Percentiles rank a stretch among this genome's conserved stretches.
These are phyloP conservation scores for Sinelater perroti DNA, from an alignment of 2,888 invertebrate genomes.

Conservation along the genomic window DNA sequence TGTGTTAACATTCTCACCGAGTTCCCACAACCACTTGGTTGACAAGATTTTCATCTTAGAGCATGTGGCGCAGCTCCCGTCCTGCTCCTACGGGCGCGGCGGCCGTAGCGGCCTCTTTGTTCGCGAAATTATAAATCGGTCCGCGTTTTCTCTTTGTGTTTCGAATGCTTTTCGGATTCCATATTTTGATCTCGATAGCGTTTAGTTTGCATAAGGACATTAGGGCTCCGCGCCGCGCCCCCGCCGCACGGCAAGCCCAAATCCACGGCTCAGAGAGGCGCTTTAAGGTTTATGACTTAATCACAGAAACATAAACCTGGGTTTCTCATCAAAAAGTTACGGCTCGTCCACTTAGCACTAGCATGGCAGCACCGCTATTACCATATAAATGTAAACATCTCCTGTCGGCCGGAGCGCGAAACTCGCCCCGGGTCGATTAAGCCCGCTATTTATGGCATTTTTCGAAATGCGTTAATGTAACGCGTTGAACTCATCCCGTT, in stretches of 20 bases:
- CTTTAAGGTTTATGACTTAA: conserved; percentile 32
- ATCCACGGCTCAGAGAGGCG: conserved; percentile 1
- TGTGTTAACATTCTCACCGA: conserved; percentile 59
- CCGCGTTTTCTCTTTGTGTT: conserved; percentile 37
- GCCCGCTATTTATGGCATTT: conserved; percentile 20
- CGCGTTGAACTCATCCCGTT: conserved; percentile 21
- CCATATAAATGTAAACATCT: conserved; percentile 42
- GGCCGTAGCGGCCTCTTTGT: conserved; percentile 33
- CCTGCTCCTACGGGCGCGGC: conserved; percentile 31
- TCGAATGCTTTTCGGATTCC: conserved; percentile 36
- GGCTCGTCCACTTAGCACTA: conserved; percentile 28
- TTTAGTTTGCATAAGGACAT: conserved; percentile 37
- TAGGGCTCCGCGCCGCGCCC: conserved; percentile 22
- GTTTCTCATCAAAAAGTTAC: conserved; percentile 19
- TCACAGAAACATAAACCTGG: conserved; percentile 24
- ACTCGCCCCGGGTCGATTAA: conserved; percentile 31
- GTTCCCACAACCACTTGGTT: conserved; percentile 58
- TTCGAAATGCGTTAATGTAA: conserved; percentile 15
- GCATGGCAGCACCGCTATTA: conserved; percentile 34
- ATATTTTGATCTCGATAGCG: conserved; percentile 38
- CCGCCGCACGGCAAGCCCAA: no score
- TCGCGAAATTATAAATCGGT: conserved; percentile 37
- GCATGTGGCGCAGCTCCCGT: conserved; percentile 46
- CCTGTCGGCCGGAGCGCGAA: conserved; percentile 22
- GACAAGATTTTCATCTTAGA: conserved; percentile 60